phyloP scores from a whole-genome alignment of 1,140 invertebrate genomes.

The Diploscapter pachys region DNA sequence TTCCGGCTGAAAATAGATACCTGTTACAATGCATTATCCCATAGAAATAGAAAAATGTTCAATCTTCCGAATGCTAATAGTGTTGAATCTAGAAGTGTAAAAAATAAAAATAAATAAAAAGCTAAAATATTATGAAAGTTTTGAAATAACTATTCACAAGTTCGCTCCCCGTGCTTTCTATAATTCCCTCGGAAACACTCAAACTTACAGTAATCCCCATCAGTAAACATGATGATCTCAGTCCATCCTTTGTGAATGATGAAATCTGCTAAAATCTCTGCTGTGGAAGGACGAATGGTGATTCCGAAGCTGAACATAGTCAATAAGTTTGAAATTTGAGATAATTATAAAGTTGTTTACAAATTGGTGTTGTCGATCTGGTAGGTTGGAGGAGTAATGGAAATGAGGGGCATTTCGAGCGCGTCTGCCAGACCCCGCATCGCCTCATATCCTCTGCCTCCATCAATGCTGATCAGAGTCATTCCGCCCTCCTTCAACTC shows the following conservation, averaged over 20 bases:
- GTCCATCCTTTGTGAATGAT: constrained; percentile 54
- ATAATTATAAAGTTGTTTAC: not conserved
- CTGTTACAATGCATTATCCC: no score
- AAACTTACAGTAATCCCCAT: constrained; percentile 41
- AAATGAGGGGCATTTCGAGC: constrained; percentile 28
- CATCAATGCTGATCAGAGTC: constrained; percentile 24
- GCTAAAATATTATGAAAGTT: no score
- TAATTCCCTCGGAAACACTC: no score
- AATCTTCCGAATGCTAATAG: no score
- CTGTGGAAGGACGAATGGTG: constrained; percentile 50
- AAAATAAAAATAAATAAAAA: no score
- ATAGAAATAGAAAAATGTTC: no score
- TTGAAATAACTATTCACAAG: no score
- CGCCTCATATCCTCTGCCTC: constrained; percentile 29
- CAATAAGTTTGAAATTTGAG: not conserved
- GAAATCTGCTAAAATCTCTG: constrained; percentile 54
- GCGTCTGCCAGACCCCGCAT: constrained; percentile 23
- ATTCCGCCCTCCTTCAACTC: constrained; percentile 35
- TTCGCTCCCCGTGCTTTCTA: no score
- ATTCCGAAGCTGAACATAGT: constrained; percentile 52
- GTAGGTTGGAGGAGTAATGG: constrained; percentile 10
- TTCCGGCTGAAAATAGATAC: constrained; percentile 17
- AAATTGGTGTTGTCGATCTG: constrained; percentile 14
- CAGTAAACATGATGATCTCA: constrained; percentile 53
- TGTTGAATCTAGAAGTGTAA: no score